These are phyloP conservation scores for Cydia fagiglandana DNA, from an alignment of 1,140 invertebrate species.

Conservation along the genomic window DNA sequence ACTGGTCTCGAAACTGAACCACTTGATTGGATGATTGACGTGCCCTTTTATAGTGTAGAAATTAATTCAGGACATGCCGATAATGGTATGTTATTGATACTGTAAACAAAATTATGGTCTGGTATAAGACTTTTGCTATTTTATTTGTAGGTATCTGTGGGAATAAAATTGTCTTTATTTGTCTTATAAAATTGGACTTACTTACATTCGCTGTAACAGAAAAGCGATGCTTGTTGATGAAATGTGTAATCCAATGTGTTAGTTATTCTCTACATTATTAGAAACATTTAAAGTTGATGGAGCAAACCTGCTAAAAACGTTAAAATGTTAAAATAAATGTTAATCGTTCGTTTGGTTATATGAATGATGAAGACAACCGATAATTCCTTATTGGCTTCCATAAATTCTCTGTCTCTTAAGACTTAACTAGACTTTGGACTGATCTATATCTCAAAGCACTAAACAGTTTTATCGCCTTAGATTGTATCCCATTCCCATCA, in stretches of 20 bases:
- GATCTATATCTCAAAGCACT: too few species aligned
- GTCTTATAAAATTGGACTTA: background rate
- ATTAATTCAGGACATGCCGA: slow-evolving; percentile 33
- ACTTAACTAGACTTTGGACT: too few species aligned
- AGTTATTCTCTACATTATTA: too few species aligned
- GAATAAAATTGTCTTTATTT: slow-evolving; percentile 1
- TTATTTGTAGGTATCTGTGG: background rate
- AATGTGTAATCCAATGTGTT: too few species aligned
- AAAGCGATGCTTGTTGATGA: too few species aligned
- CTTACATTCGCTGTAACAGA: background rate
- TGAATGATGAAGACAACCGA: too few species aligned
- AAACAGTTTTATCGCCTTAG: background rate
- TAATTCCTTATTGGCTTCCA: too few species aligned
- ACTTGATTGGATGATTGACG: slow-evolving; percentile 73
- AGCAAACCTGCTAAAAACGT: too few species aligned
- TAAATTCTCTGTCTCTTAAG: too few species aligned
- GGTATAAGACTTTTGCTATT: background rate
- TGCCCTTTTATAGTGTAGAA: slow-evolving; percentile 44
- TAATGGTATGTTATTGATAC: slow-evolving; percentile 49
- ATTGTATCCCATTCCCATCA: background rate
- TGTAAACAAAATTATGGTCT: slow-evolving; percentile 47
- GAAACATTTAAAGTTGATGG: too few species aligned
- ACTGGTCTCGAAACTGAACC: slow-evolving; percentile 34
- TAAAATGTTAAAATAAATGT: too few species aligned
- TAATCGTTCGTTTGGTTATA: too few species aligned